Percentiles rank a stretch among this genome's conserved stretches.
Conservation (phyloP, 1,140 invertebrate species). For the Macrostomum lignano region DNA sequence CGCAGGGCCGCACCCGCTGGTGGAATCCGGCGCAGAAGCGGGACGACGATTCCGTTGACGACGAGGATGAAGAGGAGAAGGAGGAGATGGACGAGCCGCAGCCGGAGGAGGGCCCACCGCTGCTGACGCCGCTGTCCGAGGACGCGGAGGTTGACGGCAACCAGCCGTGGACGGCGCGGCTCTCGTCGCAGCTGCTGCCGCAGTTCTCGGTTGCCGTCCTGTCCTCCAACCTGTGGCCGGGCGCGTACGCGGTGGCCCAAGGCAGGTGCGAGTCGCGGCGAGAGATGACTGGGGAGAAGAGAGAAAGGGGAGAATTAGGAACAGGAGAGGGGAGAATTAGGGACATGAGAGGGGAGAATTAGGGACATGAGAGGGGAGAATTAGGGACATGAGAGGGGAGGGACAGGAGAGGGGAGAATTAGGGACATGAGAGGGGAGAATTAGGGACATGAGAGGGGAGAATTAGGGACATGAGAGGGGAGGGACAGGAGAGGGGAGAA, state of each 20-base stretch:
- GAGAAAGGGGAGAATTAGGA: too few relatives aligned
- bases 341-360: too few relatives aligned
- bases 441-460: too few relatives aligned
- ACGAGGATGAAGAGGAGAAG: constrained; percentile 13
- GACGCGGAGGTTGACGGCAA: constrained; percentile 25
- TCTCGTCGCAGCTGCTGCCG: neutral
- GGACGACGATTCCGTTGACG: constrained; percentile 25
- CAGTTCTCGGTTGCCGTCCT: constrained; percentile 3
- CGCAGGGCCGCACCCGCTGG: constrained; percentile 35
- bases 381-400: too few relatives aligned
- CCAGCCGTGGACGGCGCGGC: constrained; percentile 33
- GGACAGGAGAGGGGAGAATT: too few relatives aligned
- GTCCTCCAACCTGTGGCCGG: constrained; percentile 4
- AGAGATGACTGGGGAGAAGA: too few relatives aligned
- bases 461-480: too few relatives aligned
- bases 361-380: too few relatives aligned
- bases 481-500: too few relatives aligned
- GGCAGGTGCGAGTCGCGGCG: neutral
- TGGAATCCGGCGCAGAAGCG: constrained; percentile 17
- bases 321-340: too few relatives aligned
- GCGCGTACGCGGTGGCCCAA: neutral
- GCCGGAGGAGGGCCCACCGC: constrained; percentile 33
- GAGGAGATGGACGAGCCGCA: constrained; percentile 14
- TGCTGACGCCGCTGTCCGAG: constrained; percentile 24
- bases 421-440: too few relatives aligned